Evolutionary conservation across 2,113 vertebrate genomes (phyloP), one percentile per base, ranked within the genome.

Genomic region (Perccottus glenii): DNA sequence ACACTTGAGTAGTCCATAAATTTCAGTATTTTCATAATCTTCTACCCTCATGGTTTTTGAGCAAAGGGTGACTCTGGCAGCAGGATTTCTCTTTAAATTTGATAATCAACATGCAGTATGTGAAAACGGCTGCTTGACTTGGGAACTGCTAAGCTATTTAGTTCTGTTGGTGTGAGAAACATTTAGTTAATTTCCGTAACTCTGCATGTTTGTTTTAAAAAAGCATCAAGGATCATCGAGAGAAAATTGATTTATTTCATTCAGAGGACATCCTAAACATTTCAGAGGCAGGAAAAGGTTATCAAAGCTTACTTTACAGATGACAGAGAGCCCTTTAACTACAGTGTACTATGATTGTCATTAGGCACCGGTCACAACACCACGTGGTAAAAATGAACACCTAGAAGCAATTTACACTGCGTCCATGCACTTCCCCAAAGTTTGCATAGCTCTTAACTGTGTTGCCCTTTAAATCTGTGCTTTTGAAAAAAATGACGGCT

Each of bases 291-390:
- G 69, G 87, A 88, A 58, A 47, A 75, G 42, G 72, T 61, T 73
- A 76, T 84, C 78, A 84, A 82, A 85, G 69, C 67, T 70, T 64
- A 83, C 86, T 88, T 74, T 74, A 74, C 11, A 84, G 69, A 75
- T 85, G 86, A 91, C 81, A 73, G 72, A 84, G 89, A 96, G 95
- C 93, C 94, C 94, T 94, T 90, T 92, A 88, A 87, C 86, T 91
- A 94, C 92, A 94, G 92, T 90, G 83, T 87, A 77, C 85, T 88
- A 73, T 94, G 95, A 95, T 95, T 95, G 95, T 95, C 94, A 77
- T 87, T 88, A 87, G 88, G 89, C 88, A 80, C 85, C 92, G 90
- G 86, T 85, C 82, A 81, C 85, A 82, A 78, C 73, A 90, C 71
- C 85, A 83, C 87, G 77, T 11, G 53, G 50, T 62, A 72, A 62